A percentile compares a stretch with the other conserved stretches of the same genome.
Conservation (phyloP, 2,113 vertebrate genomes). For the Plotosus lineatus region DNA sequence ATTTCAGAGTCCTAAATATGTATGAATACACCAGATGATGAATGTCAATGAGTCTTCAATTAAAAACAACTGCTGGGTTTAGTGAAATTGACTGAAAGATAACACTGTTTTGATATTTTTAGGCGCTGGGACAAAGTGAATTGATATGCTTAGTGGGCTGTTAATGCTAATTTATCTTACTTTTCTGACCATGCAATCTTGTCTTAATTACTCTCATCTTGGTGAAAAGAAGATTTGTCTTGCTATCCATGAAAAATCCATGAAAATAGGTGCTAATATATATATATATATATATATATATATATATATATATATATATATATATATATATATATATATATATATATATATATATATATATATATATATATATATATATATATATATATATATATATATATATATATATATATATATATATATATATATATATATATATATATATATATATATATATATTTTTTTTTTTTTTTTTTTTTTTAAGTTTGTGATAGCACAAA, state of each 20-base stretch:
- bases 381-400: too few species aligned
- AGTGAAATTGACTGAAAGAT: not conserved
- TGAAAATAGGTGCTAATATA: too few species aligned
- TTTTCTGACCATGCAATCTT: not conserved
- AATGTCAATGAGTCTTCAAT: not conserved
- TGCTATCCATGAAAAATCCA: not conserved
- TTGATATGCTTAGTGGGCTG: not conserved
- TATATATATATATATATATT: too few species aligned
- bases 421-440: too few species aligned
- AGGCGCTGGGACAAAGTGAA: not conserved
- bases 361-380: too few species aligned
- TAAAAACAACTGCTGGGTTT: not conserved
- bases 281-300: too few species aligned
- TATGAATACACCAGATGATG: not conserved
- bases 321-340: too few species aligned
- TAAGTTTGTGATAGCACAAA: not conserved
- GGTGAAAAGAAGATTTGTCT: not conserved
- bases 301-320: too few species aligned
- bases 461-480: too few species aligned
- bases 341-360: too few species aligned
- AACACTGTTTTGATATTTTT: slow-evolving; percentile 7
- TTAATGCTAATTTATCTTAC: not conserved
- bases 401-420: too few species aligned
- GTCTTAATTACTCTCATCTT: not conserved
- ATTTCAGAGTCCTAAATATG: not conserved